phyloP scores from a whole-genome alignment of 2,797 vertebrate species.

The Hafferia zeledoni region DNA sequence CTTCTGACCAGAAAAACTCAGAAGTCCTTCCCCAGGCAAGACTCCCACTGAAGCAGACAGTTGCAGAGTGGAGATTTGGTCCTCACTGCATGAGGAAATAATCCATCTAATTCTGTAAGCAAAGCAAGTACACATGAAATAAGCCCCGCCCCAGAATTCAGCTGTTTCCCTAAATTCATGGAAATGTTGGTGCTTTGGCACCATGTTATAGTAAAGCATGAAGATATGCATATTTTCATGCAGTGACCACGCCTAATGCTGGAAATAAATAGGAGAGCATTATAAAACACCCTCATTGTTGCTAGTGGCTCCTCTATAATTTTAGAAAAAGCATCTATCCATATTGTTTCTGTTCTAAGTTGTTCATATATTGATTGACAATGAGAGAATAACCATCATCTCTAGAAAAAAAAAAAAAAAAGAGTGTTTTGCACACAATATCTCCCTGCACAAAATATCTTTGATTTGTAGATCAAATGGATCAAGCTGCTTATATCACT shows the following conservation, averaged over 20 bases:
- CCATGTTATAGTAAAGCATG: neutral
- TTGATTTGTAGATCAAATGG: neutral
- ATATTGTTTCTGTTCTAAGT: neutral
- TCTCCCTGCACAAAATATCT: neutral
- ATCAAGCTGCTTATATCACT: neutral
- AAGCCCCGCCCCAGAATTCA: neutral
- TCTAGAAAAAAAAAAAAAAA: neutral
- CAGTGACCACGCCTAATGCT: neutral
- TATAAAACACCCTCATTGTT: neutral
- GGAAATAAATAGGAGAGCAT: neutral
- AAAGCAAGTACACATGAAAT: neutral
- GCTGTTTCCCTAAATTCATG: neutral
- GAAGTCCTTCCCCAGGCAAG: neutral
- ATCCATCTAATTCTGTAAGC: neutral
- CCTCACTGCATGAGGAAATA: neutral
- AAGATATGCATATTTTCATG: neutral
- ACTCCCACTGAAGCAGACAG: neutral
- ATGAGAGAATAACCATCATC: neutral
- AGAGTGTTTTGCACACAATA: neutral
- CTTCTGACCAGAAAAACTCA: neutral
- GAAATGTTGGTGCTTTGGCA: neutral
- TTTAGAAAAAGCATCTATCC: neutral
- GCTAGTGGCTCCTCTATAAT: neutral
- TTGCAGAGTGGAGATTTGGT: neutral
- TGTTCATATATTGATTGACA: neutral